Base-by-base conservation (phyloP, 2,113 vertebrate genomes). In the Haemorhous mexicanus region DNA sequence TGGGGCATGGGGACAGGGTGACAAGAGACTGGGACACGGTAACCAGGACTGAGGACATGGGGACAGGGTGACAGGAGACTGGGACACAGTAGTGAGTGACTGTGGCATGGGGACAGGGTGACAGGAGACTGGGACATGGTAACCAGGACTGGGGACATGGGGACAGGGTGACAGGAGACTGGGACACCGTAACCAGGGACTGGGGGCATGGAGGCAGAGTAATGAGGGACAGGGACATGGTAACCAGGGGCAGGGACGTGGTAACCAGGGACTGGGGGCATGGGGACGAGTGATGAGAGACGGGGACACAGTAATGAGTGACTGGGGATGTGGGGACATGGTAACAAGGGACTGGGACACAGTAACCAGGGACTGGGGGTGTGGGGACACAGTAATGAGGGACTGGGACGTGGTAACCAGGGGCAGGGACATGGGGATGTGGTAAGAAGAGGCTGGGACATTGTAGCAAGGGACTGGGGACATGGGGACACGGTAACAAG, bases 371-470 rank as follows among this genome's bases (percentile, higher is more conserved):
- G 44, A 24, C n/a, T 32, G 56, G 58, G 59, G 37, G 10, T 37
- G 37, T 37, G 37, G 37, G 37, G 37, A 37, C 37, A n/a, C n/a
- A n/a, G 39, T 39, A 39, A 39, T 11, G 11, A 39, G 39, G 39
- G 39, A 39, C 39, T 39, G 39, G 39, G n/a, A 24, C 21, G 16
- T 0, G 1, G 24, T 46, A 37, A 67, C 0, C 0, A 47, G 7
- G 12, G 35, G 21, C 13, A 19, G 37, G 68, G 35, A 99, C 90
- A 28, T 33, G 37, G 32, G 27, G n/a, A n/a, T n/a, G n/a, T n/a
- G 58, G 39, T 39, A 39, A 39, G 9, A 10, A 39, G 39, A 39
- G 39, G 39, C 10, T 39, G 39, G 39, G 39, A 39, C 39, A 39
- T 39, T 39, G 39, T 39, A 39, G 39, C 10, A 11, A 39, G 39